Base-by-base conservation (phyloP, 2,113 vertebrate genomes). In the Alligator mississippiensis region DNA sequence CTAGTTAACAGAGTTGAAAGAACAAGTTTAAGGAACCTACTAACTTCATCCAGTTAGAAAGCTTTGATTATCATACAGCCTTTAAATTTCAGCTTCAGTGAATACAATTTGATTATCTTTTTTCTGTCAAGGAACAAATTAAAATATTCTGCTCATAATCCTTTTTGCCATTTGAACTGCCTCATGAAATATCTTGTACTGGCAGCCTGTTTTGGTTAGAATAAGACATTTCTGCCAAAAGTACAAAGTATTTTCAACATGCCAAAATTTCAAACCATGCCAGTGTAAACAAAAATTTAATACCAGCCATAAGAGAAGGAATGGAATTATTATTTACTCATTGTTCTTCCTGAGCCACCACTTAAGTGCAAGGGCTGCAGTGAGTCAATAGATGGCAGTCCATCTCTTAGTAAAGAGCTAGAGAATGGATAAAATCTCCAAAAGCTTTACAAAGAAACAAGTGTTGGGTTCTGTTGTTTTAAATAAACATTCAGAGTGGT, bases 351-450 rank as follows among this genome's bases (percentile, higher is more conserved):
- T 38, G 77, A 86, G 15, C 60, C 82, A 11, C 81, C 15, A 54
- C 58, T 87, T 77, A 88, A 19, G 19, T 98, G 97, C 94, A 97
- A 95, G 91, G 95, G 80, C 96, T 91, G 57, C 80, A 59, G 24
- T 30, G 74, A 97, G 96, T 97, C 98, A 98, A 98, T 98, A 98
- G 98, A 98, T 98, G 98, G 98, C 98, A 98, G 97, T 97, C 97
- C 97, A 97, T 95, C 93, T 97, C 98, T 95, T 97, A 92, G 96
- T 87, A 97, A 98, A 92, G 93, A 79, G 84, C 76, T n/a, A 82
- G 85, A 92, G 90, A 93, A 92, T 57, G 94, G 92, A 89, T 84
- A 94, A 95, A 97, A 94, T 77, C 90, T 95, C 88, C 94, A 88
- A 68, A 87, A 81, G 87, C 83, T 81, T 89, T 91, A 89, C 86